Conservation (phyloP, 2,888 invertebrate genomes). For the Acleris literana region DNA sequence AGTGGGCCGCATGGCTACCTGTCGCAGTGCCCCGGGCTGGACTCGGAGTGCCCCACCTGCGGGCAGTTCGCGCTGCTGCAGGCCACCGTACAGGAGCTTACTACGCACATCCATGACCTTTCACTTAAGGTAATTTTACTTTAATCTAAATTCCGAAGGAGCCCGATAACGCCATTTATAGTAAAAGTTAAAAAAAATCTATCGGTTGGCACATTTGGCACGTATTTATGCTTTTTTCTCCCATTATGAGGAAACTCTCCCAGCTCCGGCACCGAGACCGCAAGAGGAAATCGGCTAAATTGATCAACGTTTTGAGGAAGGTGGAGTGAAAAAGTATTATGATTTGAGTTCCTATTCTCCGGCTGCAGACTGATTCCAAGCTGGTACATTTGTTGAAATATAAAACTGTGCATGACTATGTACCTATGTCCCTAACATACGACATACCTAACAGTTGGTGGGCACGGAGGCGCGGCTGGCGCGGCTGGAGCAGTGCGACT, state of each 20-base stretch:
- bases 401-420: too few species aligned
- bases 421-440: too few species aligned
- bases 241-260: too few species aligned
- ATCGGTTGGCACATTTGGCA: too few species aligned
- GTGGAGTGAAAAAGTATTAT: too few species aligned
- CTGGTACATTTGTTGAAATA: too few species aligned
- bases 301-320: too few species aligned
- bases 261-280: too few species aligned
- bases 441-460: slow-evolving; percentile 84
- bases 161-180: not conserved
- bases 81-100: slow-evolving; percentile 91
- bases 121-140: slow-evolving; percentile 88
- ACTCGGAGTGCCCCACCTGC: slow-evolving; percentile 95
- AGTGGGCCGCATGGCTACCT: slow-evolving; percentile 93
- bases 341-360: too few species aligned
- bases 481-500: slow-evolving; percentile 94
- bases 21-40: slow-evolving; percentile 92
- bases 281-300: too few species aligned
- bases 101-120: slow-evolving; percentile 91
- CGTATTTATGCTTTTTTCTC: too few species aligned
- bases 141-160: slow-evolving; percentile 1
- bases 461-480: slow-evolving; percentile 90
- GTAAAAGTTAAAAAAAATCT: not conserved
- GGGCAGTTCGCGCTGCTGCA: slow-evolving; percentile 94
- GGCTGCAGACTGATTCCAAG: too few species aligned